Conservation (phyloP, 2,113 vertebrate species). For the Lichenostomus cassidix region DNA sequence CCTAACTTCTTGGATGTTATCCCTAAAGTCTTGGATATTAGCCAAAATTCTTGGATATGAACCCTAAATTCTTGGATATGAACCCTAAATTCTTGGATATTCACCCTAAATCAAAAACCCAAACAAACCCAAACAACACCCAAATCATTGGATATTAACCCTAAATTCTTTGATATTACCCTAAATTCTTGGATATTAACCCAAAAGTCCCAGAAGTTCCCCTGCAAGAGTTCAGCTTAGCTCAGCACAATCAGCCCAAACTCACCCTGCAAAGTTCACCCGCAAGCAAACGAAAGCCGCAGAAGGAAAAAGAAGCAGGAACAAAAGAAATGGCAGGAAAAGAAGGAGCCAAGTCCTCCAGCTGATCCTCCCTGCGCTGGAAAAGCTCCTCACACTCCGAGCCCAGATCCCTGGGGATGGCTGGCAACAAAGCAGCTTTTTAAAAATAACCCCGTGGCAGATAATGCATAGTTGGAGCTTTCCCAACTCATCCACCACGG, state of each 20-base stretch:
- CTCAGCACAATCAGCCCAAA: background rate
- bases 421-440: background rate
- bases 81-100: background rate
- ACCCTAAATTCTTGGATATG: background rate
- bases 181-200: background rate
- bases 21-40: too few species aligned
- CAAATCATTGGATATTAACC: background rate
- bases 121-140: too few species aligned
- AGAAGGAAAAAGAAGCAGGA: background rate
- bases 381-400: background rate
- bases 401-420: background rate
- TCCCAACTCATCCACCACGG: background rate
- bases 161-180: background rate
- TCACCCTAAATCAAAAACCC: too few species aligned
- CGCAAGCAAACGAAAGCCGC: background rate
- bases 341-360: background rate
- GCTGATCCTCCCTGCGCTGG: background rate
- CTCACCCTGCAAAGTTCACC: background rate
- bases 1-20: too few species aligned
- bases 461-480: background rate
- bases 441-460: slow-evolving; percentile 33
- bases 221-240: background rate
- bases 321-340: background rate
- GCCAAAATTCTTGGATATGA: background rate
- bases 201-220: background rate